These are phyloP conservation scores for Otis tarda DNA, from an alignment of 2,113 vertebrate species.

Conservation along the genomic window DNA sequence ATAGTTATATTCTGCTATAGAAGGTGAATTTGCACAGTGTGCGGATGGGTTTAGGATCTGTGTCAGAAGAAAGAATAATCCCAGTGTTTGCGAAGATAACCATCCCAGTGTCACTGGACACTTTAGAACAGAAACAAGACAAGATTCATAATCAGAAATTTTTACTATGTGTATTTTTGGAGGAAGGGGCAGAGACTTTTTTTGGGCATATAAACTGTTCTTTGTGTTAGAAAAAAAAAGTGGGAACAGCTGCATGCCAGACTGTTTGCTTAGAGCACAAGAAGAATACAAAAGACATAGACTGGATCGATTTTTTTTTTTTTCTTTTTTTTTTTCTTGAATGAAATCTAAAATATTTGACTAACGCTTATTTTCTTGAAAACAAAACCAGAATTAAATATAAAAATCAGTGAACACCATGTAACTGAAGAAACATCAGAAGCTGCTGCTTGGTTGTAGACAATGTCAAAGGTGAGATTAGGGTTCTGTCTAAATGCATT, in stretches of 20 bases:
- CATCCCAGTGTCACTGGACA: accelerated
- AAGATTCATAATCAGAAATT: background rate
- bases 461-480: background rate
- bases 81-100: background rate
- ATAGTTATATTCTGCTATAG: background rate
- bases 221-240: background rate
- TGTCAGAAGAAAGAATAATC: background rate
- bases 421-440: background rate
- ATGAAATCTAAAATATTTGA: background rate
- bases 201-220: background rate
- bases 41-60: background rate
- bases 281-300: background rate
- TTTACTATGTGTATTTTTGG: background rate
- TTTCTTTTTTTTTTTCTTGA: background rate
- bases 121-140: background rate
- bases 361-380: background rate
- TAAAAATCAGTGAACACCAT: background rate
- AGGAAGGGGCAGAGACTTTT: background rate
- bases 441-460: background rate
- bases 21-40: background rate
- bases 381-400: background rate
- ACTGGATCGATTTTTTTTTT: background rate
- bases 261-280: background rate
- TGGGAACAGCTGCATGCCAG: background rate
- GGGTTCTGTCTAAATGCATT: background rate